Evolutionary conservation across 2,888 invertebrate species (phyloP), one percentile per base, ranked within the genome.

Genomic region (Anthoptus insignis): DNA sequence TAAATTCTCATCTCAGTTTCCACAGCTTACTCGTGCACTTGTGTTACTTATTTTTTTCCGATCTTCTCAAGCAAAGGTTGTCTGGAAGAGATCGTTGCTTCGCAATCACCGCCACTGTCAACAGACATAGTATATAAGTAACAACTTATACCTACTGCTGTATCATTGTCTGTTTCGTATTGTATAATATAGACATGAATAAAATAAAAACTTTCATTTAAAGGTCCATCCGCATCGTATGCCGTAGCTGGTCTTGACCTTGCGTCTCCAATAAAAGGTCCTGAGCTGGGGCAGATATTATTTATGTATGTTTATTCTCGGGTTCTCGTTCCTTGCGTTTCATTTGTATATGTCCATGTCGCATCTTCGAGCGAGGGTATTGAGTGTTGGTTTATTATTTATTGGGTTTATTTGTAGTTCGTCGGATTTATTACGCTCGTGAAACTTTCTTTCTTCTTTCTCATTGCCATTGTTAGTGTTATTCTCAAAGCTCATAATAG

Each of bases 341-440:
- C 14, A 14, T 37, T 37, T n/a, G n/a, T 37, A n/a, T 16, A 5
- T 39, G 6, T 39, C 13, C 16, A 39, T 16, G 13, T 27, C 34
- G 16, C 8, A 39, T 8, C 39, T 7, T 14, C 14, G 16, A 5
- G 16, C 39, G 8, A 13, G 13, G 4, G 34, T 34, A 39, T 7
- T 8, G 14, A n/a, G 39, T 14, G 39, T 16, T 39, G 6, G 14
- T 16, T 39, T 39, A n/a, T 39, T 14, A 16, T 16, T 16, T 39
- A 39, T 39, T 39, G 39, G 16, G 16, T 39, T 39, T 16, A 16
- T 39, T 39, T 39, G 39, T 16, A 14, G 13, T 14, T 37, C 95
- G 81, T 97, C 97, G 13, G 97, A 88, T 81, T 95, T 95, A 69
- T 95, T 95, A 76, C 97, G 94, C 75, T 97, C 97, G 72, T 97